Conservation (phyloP, 2,113 vertebrate genomes). For the Hippocampus abdominalis region DNA sequence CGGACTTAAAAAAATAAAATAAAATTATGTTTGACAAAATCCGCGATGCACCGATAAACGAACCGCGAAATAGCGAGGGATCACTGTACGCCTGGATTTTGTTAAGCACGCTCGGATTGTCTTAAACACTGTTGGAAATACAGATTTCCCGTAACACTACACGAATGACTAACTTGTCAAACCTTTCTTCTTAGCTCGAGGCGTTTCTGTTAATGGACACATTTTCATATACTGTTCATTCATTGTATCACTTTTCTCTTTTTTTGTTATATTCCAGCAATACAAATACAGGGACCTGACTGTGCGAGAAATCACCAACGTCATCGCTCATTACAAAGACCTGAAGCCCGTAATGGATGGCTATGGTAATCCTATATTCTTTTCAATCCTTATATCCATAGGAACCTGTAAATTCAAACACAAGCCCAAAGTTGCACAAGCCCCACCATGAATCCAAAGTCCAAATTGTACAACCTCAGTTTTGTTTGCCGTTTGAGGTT, state of each 20-base stretch:
- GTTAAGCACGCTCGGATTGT: not conserved
- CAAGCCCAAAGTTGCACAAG: not conserved
- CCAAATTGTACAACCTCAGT: not conserved
- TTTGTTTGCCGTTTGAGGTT: not conserved
- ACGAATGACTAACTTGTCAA: not conserved
- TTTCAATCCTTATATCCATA: not conserved
- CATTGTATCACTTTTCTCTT: not conserved
- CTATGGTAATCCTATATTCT: conserved; percentile 76
- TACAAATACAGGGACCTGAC: conserved; percentile 97
- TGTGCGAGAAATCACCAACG: conserved; percentile 88
- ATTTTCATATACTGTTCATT: not conserved
- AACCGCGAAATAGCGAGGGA: too few relatives aligned
- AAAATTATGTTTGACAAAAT: too few relatives aligned
- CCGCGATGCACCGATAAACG: too few relatives aligned
- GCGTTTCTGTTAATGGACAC: not conserved
- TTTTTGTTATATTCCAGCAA: conserved; percentile 73
- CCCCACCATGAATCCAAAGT: not conserved
- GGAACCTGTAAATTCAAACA: not conserved
- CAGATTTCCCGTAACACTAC: not conserved
- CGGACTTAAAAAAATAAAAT: too few relatives aligned
- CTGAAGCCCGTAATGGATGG: conserved; percentile 94
- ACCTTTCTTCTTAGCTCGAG: not conserved
- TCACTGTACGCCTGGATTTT: not conserved
- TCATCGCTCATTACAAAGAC: conserved; percentile 93
- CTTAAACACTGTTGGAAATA: not conserved